phyloP scores from a whole-genome alignment of 1,140 invertebrate species.

The Leptestheria dahalacensis region DNA sequence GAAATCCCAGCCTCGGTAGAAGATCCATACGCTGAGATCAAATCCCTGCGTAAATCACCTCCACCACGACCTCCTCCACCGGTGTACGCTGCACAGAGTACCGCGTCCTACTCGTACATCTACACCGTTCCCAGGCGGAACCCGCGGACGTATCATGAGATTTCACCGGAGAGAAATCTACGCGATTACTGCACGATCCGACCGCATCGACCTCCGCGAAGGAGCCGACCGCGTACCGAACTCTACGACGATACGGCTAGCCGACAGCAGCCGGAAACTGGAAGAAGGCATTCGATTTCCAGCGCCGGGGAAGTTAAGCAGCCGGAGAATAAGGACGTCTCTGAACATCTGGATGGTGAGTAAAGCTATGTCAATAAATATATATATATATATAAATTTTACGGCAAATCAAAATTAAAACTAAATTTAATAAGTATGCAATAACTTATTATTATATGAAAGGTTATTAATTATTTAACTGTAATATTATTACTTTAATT shows the following conservation, averaged over 20 bases:
- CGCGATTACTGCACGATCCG: slow-evolving; percentile 14
- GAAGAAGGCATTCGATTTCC: slow-evolving; percentile 5
- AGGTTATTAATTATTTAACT: too few relatives aligned
- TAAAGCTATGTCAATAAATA: neutral
- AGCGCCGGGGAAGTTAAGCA: neutral
- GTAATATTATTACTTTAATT: too few relatives aligned
- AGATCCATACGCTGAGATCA: slow-evolving; percentile 11
- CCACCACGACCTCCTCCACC: slow-evolving; percentile 13
- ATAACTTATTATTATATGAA: too few relatives aligned
- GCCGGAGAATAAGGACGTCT: neutral
- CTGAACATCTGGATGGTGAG: neutral
- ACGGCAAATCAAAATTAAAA: too few relatives aligned
- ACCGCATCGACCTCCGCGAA: slow-evolving; percentile 15
- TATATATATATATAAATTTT: too few relatives aligned
- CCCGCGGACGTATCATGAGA: neutral
- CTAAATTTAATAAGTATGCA: too few relatives aligned
- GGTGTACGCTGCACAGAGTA: neutral
- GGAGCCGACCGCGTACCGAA: slow-evolving; percentile 2
- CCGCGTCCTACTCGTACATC: slow-evolving; percentile 10
- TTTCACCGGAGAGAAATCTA: neutral
- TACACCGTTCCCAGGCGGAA: slow-evolving; percentile 9
- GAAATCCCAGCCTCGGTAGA: neutral
- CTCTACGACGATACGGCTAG: neutral
- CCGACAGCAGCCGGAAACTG: neutral
- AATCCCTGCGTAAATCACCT: neutral